Base-by-base conservation (phyloP, 2,888 invertebrate species). In the Drosophila aldrichi region DNA sequence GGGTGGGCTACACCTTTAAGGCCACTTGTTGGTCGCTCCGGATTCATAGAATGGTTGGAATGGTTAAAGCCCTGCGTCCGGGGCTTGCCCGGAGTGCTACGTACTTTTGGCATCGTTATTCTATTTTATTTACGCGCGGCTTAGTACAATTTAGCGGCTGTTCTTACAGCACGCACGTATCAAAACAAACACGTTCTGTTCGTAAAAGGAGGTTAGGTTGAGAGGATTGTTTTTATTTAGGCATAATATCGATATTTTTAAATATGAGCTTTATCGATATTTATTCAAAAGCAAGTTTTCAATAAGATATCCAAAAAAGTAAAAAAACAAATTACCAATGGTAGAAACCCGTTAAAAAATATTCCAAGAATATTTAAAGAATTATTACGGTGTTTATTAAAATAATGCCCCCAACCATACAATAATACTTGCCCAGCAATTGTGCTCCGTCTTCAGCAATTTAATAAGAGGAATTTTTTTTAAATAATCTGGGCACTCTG, bases 11-110 rank as follows among this genome's bases (percentile, higher is more conserved):
- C 97, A 59, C 97, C 97, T 93, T 97, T 97, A 61, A 98, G 93
- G 1, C 96, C 96, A 87, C 96, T 96, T 18, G 94, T 95, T 16
- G 96, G 94, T 58, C 98, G 95, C 81, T 98, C 98, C 25, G 98
- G 98, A 92, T 99, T 99, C 97, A 99, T 97, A 62, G 98, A 98
- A 94, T 98, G 98, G 40, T 95, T 95, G 40, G 97, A 97, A 90
- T 95, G 96, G 90, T 97, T 97, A 90, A 97, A 95, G 56, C 97
- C 96, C 94, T 97, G 95, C 90, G 95, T 97, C 14, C 97, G 95
- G 94, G 97, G 97, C 36, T 96, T 94, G 60, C 96, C 96, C 89
- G 95, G 92, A 1, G 94, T 93, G 69, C 96, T 96, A 67, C 95
- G 94, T 76, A 96, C 95, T 94, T 97, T 97, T 41, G 96, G 95